Conservation (phyloP, 2,113 vertebrate genomes). For the Dicerorhinus sumatrensis region DNA sequence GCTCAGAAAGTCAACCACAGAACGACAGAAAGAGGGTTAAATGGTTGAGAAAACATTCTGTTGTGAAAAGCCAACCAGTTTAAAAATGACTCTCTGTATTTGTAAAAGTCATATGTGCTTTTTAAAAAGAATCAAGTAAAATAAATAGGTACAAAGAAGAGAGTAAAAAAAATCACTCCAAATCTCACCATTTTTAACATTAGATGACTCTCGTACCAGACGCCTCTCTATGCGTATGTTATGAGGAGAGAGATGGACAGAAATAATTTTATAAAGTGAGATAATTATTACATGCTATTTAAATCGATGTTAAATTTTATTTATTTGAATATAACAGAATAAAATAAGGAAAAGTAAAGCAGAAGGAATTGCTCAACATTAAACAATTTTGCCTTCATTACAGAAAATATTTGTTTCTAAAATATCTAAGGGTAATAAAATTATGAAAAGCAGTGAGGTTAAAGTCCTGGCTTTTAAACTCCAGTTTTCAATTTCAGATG, state of each 20-base stretch:
- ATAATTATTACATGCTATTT: not conserved
- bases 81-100: conserved; percentile 30
- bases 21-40: not conserved
- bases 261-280: not conserved
- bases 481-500: conserved; percentile 60
- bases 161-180: not conserved
- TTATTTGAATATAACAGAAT: not conserved
- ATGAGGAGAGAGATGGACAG: not conserved
- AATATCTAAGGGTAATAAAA: conserved; percentile 38
- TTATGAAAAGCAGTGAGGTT: conserved; percentile 51
- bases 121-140: not conserved
- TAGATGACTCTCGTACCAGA: not conserved
- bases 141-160: conserved; percentile 6
- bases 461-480: conserved; percentile 49
- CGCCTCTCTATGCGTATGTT: not conserved
- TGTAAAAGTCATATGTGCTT: not conserved
- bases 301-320: conserved; percentile 4
- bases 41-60: not conserved
- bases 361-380: not conserved
- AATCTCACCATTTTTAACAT: not conserved
- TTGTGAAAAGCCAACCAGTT: not conserved
- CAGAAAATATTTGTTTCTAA: conserved; percentile 49
- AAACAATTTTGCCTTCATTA: conserved; percentile 14
- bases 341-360: conserved; percentile 4
- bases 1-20: conserved; percentile 32